Conservation (phyloP, 1,140 invertebrate species). For the Drosophila eugracilis region DNA sequence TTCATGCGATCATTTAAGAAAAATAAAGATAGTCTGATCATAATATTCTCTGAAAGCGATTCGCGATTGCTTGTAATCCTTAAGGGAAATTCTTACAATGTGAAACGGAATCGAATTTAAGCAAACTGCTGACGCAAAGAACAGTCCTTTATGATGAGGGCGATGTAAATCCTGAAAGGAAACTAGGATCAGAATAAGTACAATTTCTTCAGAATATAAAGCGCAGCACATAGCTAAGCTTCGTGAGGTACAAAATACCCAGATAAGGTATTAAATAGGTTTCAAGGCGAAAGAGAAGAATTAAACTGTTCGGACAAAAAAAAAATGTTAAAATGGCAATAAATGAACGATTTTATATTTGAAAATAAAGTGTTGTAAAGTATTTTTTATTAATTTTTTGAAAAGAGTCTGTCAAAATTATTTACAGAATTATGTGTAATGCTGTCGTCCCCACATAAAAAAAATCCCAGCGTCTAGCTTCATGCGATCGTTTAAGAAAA, state of each 20-base stretch:
- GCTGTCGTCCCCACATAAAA: not conserved
- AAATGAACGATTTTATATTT: not conserved
- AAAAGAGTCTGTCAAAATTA: not conserved
- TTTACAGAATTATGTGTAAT: not conserved
- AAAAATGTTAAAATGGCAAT: not conserved
- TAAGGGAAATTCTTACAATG: too few relatives aligned
- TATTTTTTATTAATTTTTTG: not conserved
- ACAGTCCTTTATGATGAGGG: not conserved
- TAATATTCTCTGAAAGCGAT: not conserved
- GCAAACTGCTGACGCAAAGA: not conserved
- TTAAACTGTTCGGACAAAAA: not conserved
- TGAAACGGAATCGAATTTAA: constrained; percentile 1
- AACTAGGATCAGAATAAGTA: not conserved
- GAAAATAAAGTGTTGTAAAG: constrained; percentile 3
- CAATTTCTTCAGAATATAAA: not conserved
- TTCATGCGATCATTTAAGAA: not conserved
- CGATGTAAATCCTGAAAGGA: not conserved
- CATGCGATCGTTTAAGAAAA: not conserved
- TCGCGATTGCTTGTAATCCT: constrained; percentile 15
- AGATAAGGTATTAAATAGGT: too few relatives aligned
- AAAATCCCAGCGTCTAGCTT: not conserved
- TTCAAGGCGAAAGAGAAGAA: too few relatives aligned
- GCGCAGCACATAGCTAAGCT: constrained; percentile 2
- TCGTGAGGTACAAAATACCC: not conserved
- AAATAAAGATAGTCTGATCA: not conserved